phyloP scores from a whole-genome alignment of 2,113 vertebrate species.

The Corythornis madagascariensis region DNA sequence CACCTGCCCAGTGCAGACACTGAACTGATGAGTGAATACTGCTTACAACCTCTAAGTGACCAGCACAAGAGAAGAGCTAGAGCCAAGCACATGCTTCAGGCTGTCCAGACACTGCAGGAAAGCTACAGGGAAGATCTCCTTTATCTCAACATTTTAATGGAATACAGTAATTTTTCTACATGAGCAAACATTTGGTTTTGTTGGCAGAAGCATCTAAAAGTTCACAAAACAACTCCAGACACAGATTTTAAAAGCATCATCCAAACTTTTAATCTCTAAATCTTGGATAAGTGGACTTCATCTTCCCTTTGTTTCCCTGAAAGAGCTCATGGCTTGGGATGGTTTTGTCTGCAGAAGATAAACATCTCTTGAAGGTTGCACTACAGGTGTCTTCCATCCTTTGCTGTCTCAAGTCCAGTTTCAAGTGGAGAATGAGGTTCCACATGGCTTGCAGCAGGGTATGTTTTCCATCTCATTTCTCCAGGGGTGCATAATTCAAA shows the following conservation, averaged over 20 bases:
- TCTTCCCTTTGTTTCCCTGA: constrained; percentile 6
- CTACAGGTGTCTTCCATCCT: not conserved
- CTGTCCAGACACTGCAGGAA: not conserved
- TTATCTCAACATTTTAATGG: constrained; percentile 5
- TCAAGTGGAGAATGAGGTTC: constrained; percentile 34
- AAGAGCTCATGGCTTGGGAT: not conserved
- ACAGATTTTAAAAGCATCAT: not conserved
- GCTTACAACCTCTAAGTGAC: not conserved
- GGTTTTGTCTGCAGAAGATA: not conserved
- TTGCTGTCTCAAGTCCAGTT: constrained; percentile 5
- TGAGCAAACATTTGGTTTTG: not conserved
- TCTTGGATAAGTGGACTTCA: constrained; percentile 9
- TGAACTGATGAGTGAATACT: not conserved
- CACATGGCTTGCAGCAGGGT: constrained; percentile 7
- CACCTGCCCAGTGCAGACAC: not conserved
- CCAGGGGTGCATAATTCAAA: constrained; percentile 94
- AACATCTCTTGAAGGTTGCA: not conserved
- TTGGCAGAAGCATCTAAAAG: not conserved
- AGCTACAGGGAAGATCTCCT: not conserved
- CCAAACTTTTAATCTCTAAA: constrained; percentile 4
- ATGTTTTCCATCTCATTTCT: constrained; percentile 81
- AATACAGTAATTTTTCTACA: not conserved
- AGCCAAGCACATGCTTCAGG: not conserved
- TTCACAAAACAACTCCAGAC: not conserved
- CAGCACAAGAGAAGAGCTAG: not conserved